Conservation (phyloP, 2,113 vertebrate genomes). For the Notothenia coriiceps region DNA sequence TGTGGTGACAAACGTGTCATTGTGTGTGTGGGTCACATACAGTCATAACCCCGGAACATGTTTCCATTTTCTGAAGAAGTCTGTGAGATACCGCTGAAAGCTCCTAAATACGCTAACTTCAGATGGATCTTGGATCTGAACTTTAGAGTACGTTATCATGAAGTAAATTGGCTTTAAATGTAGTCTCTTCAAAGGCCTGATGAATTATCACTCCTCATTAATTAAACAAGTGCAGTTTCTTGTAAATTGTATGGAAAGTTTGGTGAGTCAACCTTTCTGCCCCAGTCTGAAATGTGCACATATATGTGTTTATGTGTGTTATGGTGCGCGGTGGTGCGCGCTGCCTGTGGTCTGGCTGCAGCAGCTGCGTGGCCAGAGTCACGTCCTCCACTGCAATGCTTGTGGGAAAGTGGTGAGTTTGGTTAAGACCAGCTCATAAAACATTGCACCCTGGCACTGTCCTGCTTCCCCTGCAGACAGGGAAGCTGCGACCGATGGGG, state of each 20-base stretch:
- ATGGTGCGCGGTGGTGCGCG: constrained; percentile 37
- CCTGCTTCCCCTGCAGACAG: constrained; percentile 84
- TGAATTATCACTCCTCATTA: constrained; percentile 13
- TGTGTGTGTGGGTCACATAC: neutral
- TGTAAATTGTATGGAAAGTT: neutral
- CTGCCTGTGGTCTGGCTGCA: constrained; percentile 78
- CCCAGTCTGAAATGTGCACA: constrained; percentile 1
- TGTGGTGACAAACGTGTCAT: neutral
- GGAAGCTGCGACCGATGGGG: constrained; percentile 81
- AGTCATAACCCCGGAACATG: neutral
- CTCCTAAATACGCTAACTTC: neutral
- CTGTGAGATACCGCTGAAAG: neutral
- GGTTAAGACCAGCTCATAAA: constrained; percentile 82
- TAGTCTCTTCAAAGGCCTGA: neutral
- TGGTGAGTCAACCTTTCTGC: constrained; percentile 17
- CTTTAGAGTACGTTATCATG: neutral
- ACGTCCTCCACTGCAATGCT: constrained; percentile 77
- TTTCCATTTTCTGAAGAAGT: neutral
- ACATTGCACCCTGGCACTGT: constrained; percentile 82
- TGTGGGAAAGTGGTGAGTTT: constrained; percentile 84
- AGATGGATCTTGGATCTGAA: neutral
- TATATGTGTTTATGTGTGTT: constrained; percentile 29
- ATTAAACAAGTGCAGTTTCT: constrained; percentile 28
- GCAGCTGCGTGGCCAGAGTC: constrained; percentile 79
- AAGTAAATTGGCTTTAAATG: neutral